phyloP scores from a whole-genome alignment of 2,888 invertebrate genomes.

The Ashinkailepas kermadecensis region DNA sequence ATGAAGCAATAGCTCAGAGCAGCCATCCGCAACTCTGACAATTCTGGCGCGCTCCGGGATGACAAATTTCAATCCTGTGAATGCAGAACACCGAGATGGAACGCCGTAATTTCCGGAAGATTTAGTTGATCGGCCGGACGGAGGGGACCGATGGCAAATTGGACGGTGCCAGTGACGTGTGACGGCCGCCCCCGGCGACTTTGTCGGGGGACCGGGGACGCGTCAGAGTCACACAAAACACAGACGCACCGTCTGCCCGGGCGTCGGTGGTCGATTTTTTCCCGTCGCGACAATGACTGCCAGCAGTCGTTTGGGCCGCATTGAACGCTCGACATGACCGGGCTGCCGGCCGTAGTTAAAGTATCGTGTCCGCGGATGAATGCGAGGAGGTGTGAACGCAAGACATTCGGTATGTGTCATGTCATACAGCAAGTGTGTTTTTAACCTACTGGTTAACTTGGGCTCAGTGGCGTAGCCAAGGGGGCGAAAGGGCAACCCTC shows the following conservation, averaged over 20 bases:
- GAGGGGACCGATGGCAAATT: constrained; percentile 6
- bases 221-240: background rate
- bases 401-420: no score
- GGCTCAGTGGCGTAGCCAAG: no score
- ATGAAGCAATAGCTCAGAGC: constrained; percentile 22
- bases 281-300: background rate
- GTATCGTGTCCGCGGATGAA: no score
- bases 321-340: no score
- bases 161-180: constrained; percentile 16
- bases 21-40: constrained; percentile 15
- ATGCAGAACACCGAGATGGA: constrained; percentile 18
- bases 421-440: no score
- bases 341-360: no score
- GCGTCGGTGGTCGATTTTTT: no score
- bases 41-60: constrained; percentile 17
- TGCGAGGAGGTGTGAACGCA: no score
- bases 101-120: constrained; percentile 13
- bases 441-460: no score
- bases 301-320: no score
- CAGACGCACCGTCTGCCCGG: background rate
- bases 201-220: background rate
- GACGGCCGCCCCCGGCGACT: background rate
- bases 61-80: constrained; percentile 19
- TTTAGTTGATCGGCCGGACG: constrained; percentile 17
- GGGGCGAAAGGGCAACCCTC: no score